These are phyloP conservation scores for Yoshiicerus persimilis DNA, from an alignment of 1,140 invertebrate genomes.

Conservation along the genomic window DNA sequence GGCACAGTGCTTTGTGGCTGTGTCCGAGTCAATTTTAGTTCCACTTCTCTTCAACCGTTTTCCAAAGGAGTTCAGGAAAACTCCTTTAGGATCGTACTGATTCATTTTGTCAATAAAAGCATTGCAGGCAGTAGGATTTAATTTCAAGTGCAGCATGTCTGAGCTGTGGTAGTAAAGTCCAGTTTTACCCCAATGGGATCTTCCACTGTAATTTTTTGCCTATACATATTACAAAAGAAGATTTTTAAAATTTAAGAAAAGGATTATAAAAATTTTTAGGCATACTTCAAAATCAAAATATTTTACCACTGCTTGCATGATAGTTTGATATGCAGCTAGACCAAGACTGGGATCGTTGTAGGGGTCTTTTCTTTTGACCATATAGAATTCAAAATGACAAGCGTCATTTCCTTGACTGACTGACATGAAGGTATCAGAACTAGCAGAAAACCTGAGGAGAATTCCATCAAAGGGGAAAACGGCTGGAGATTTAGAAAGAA, in stretches of 20 bases:
- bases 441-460: constrained; percentile 24
- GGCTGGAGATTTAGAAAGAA: not conserved
- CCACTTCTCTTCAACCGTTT: not conserved
- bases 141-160: not conserved
- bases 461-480: constrained; percentile 27
- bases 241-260: too few species aligned
- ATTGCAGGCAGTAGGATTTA: not conserved
- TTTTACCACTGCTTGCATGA: constrained; percentile 32
- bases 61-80: constrained; percentile 35
- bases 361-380: constrained; percentile 27
- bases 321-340: constrained; percentile 19
- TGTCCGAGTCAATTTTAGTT: too few species aligned
- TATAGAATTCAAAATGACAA: constrained; percentile 18
- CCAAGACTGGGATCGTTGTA: not conserved
- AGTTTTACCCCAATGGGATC: constrained; percentile 32
- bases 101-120: not conserved
- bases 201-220: not conserved
- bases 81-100: constrained; percentile 34
- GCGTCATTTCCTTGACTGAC: not conserved
- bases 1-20: constrained; percentile 21
- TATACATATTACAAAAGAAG: not conserved
- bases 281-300: too few species aligned
- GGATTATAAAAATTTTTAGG: too few species aligned
- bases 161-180: not conserved
- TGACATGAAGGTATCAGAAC: constrained; percentile 25